Percentiles rank a stretch among this genome's conserved stretches.
phyloP scores from a whole-genome alignment of 2,797 vertebrate genomes.

The Acipenser transmontanus region DNA sequence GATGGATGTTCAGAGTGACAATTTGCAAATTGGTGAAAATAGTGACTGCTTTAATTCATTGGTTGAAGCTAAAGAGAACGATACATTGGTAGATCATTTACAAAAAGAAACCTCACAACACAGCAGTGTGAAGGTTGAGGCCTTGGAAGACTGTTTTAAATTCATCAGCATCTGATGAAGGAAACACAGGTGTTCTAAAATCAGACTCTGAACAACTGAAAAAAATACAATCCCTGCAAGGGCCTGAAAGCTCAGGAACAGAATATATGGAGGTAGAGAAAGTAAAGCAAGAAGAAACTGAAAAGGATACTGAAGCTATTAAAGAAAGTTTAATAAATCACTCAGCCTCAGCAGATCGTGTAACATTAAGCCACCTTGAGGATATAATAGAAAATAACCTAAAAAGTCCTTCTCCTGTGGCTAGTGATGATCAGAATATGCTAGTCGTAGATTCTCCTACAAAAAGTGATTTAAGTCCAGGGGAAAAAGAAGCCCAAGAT shows the following conservation, averaged over 20 bases:
- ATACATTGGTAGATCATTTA: background rate
- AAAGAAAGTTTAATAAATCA: background rate
- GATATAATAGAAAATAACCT: background rate
- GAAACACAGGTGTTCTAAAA: conserved; percentile 10
- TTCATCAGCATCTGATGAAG: background rate
- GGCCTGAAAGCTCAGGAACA: conserved; percentile 9
- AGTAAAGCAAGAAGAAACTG: conserved; percentile 5
- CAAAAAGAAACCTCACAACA: background rate
- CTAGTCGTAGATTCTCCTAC: background rate
- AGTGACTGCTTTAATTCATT: conserved; percentile 14
- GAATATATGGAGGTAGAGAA: conserved; percentile 21
- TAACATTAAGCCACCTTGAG: background rate
- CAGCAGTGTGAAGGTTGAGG: background rate
- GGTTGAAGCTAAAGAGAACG: conserved; percentile 1
- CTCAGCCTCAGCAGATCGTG: background rate
- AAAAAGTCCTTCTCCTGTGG: background rate
- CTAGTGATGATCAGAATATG: background rate
- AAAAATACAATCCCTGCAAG: conserved; percentile 1
- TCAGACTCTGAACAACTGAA: background rate
- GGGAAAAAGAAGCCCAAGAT: background rate
- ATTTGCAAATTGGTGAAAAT: background rate
- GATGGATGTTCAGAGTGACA: background rate
- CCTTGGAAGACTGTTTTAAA: background rate
- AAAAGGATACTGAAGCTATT: conserved; percentile 23
- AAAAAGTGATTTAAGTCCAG: background rate